phyloP scores from a whole-genome alignment of 2,888 invertebrate genomes.

The Nephrotoma guestfalica region DNA sequence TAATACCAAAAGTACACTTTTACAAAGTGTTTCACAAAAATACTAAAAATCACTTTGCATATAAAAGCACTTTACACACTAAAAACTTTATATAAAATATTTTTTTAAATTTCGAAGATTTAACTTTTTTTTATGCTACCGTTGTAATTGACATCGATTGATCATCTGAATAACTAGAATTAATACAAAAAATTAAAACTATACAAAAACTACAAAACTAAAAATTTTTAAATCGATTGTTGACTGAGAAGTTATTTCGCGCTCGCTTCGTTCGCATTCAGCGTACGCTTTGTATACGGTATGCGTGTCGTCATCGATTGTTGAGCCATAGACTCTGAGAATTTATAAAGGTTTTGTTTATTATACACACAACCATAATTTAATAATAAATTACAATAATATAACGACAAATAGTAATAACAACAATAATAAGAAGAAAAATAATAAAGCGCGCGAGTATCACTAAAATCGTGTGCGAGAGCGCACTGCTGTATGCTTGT shows the following conservation, averaged over 20 bases:
- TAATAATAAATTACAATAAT: neutral
- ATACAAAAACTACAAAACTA: neutral
- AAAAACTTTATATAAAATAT: neutral
- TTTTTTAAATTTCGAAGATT: neutral
- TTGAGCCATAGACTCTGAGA: neutral
- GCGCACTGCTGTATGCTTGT: neutral
- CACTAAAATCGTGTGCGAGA: neutral
- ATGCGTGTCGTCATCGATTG: neutral
- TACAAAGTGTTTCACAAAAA: neutral
- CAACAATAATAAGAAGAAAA: neutral
- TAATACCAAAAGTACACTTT: neutral
- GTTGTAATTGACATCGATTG: neutral
- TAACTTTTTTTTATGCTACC: neutral
- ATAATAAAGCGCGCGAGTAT: neutral
- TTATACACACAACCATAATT: neutral
- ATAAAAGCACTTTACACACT: neutral
- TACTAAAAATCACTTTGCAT: neutral
- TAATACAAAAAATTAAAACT: neutral
- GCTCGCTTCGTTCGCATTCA: neutral
- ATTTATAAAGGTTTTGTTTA: neutral
- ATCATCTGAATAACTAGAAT: slow-evolving; percentile 1
- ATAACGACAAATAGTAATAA: neutral
- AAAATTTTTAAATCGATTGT: neutral
- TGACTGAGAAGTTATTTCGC: neutral
- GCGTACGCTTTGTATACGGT: neutral